Evolutionary conservation across 1,140 invertebrate genomes (phyloP).

Genomic region (Acromyrmex heyeri): DNA sequence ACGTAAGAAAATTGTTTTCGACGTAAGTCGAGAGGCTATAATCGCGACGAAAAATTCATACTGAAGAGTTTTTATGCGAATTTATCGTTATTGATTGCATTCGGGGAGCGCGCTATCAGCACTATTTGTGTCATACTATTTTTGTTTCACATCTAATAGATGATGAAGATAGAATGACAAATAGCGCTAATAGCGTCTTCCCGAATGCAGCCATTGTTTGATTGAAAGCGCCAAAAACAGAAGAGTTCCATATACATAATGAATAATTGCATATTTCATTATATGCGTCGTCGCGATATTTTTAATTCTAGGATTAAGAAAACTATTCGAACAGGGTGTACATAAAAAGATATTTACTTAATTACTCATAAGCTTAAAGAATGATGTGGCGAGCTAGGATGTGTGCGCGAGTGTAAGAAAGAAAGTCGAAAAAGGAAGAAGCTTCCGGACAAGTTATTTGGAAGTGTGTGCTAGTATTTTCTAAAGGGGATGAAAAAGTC

Average conservation of each 20-base stretch:
- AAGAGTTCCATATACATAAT: conserved; percentile 28
- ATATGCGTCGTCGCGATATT: conserved; percentile 33
- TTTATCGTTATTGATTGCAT: not conserved
- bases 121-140: too few species aligned
- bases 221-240: conserved; percentile 6
- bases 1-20: conserved; percentile 1
- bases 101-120: too few species aligned
- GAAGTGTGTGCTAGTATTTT: conserved; percentile 47
- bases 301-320: conserved; percentile 66
- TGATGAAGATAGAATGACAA: too few species aligned
- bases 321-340: conserved; percentile 83
- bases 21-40: not conserved
- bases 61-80: not conserved
- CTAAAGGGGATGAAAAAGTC: not conserved
- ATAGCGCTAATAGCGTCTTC: too few species aligned
- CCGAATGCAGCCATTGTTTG: not conserved
- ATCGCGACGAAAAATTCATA: not conserved
- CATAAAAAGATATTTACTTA: conserved; percentile 86
- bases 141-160: too few species aligned
- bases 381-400: conserved; percentile 35
- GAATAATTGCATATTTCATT: conserved; percentile 34
- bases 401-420: conserved; percentile 36
- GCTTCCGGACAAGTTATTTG: conserved; percentile 33
- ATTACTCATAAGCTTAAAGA: conserved; percentile 80
- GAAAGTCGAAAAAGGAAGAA: conserved; percentile 3